phyloP scores from a whole-genome alignment of 2,888 invertebrate genomes.

The Hydriomena furcata region DNA sequence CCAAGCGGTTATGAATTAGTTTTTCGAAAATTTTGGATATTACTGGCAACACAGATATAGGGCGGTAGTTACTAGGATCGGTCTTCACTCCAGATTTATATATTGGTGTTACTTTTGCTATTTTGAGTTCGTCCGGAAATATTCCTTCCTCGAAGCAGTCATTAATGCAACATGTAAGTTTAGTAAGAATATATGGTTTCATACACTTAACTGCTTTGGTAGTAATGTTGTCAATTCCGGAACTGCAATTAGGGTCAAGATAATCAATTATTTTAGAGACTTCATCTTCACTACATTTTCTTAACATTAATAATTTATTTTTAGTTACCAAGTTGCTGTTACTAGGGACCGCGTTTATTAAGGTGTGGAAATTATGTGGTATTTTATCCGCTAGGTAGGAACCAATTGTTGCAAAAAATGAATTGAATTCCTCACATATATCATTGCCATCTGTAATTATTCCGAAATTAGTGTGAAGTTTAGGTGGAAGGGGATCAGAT shows the following conservation, averaged over 20 bases:
- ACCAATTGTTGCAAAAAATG: conserved; percentile 30
- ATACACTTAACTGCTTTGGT: conserved; percentile 17
- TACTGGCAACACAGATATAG: conserved; percentile 8
- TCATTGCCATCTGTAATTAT: neutral
- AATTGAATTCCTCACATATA: conserved; percentile 35
- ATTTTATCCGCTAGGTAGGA: conserved; percentile 17
- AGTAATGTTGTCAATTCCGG: conserved; percentile 10
- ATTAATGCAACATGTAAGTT: conserved; percentile 7
- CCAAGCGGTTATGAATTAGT: no score
- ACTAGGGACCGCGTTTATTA: neutral
- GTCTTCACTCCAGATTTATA: conserved; percentile 17
- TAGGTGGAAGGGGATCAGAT: neutral
- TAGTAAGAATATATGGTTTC: neutral
- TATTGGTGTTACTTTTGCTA: conserved; percentile 14
- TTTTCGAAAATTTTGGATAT: no score
- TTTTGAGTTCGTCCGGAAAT: conserved; percentile 1
- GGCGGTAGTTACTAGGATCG: conserved; percentile 22
- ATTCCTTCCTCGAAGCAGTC: neutral
- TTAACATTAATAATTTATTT: neutral
- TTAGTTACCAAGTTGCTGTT: neutral
- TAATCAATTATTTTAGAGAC: conserved; percentile 5
- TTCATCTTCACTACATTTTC: conserved; percentile 2
- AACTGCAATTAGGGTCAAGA: conserved; percentile 10
- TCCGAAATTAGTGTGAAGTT: neutral
- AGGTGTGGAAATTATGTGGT: conserved; percentile 7